Conservation (phyloP, 2,113 vertebrate species). For the Hypomesus transpacificus region DNA sequence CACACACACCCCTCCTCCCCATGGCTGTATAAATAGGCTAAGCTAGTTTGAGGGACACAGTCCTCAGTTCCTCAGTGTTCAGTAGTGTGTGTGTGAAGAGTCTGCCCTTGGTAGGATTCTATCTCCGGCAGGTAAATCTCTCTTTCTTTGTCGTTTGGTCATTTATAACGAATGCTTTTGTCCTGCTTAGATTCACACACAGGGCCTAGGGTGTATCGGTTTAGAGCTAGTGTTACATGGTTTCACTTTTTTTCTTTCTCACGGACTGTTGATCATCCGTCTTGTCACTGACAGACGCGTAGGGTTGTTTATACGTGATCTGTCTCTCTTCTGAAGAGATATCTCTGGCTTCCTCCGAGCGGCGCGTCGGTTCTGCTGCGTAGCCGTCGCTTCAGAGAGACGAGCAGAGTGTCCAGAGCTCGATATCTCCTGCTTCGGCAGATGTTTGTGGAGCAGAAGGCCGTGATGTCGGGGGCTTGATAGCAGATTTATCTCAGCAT, state of each 20-base stretch:
- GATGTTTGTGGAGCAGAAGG: constrained; percentile 1
- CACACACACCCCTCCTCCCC: background rate
- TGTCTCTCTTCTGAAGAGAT: background rate
- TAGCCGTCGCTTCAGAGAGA: constrained; percentile 4
- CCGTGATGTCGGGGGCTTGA: background rate
- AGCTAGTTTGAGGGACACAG: background rate
- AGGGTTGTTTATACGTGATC: background rate
- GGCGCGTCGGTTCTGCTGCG: background rate
- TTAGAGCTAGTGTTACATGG: no score
- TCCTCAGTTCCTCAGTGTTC: constrained; percentile 11
- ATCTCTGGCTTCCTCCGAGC: background rate
- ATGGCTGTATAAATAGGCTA: constrained; percentile 33
- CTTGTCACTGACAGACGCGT: background rate
- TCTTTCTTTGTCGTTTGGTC: background rate
- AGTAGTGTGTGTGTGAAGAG: constrained; percentile 1
- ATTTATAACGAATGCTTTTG: no score
- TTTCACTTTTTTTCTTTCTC: no score
- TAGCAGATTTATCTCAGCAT: constrained; percentile 2
- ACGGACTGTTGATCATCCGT: background rate
- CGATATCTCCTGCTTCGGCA: constrained; percentile 1
- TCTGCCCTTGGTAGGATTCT: background rate
- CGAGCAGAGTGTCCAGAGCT: background rate
- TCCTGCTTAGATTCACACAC: no score
- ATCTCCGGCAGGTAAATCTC: background rate
- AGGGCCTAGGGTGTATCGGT: no score